phyloP scores from a whole-genome alignment of 2,797 vertebrate genomes.

The Valencia hispanica region DNA sequence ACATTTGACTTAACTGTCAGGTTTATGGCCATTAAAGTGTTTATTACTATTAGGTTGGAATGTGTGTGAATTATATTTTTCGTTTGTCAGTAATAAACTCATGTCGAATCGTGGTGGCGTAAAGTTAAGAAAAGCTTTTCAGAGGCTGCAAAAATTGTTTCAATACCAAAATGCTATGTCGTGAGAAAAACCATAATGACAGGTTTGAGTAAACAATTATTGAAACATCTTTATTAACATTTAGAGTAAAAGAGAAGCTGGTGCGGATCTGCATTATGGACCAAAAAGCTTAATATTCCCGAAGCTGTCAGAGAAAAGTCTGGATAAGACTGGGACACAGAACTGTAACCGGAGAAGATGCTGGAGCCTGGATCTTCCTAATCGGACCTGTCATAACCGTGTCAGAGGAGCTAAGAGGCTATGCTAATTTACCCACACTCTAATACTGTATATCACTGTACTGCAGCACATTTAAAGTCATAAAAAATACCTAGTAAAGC shows the following conservation, averaged over 20 bases:
- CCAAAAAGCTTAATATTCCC: slow-evolving; percentile 5
- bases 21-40: too few relatives aligned
- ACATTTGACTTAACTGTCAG: too few relatives aligned
- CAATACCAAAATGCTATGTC: not conserved
- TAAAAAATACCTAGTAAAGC: not conserved
- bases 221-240: slow-evolving; percentile 1
- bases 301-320: slow-evolving; percentile 32
- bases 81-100: too few relatives aligned
- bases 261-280: slow-evolving; percentile 1
- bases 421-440: slow-evolving; percentile 36
- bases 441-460: slow-evolving; percentile 25
- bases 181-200: not conserved
- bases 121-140: too few relatives aligned
- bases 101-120: too few relatives aligned
- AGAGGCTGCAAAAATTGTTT: too few relatives aligned
- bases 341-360: slow-evolving; percentile 53
- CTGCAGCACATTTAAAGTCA: slow-evolving; percentile 16
- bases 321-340: slow-evolving; percentile 23
- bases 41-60: too few relatives aligned
- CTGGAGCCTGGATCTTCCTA: slow-evolving; percentile 60
- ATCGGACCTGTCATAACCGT: slow-evolving; percentile 73
- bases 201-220: not conserved
- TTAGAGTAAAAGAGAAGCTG: not conserved
- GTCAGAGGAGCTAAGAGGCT: slow-evolving; percentile 56
- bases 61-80: too few relatives aligned